Evolutionary conservation across 2,113 vertebrate genomes (phyloP).

Genomic region (Microcebus lehilahytsara): DNA sequence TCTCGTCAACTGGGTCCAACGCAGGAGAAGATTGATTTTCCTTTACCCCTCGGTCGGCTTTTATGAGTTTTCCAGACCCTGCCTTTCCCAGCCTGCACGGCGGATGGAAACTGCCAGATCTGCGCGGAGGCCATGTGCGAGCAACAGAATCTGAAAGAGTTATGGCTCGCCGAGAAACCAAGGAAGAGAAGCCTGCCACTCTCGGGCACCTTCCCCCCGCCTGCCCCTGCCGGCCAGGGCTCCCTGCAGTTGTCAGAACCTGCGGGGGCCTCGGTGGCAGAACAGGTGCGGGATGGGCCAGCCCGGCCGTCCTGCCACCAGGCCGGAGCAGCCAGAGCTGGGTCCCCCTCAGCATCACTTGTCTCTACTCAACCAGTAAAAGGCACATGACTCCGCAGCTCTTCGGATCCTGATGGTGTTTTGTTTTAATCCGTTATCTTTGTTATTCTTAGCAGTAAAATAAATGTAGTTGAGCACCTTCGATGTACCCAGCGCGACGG

Average conservation of each 20-base stretch:
- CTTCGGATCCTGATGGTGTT: neutral
- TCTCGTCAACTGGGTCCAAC: conserved; percentile 75
- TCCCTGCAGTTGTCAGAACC: neutral
- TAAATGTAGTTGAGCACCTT: neutral
- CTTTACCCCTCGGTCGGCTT: conserved; percentile 67
- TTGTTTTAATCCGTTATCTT: neutral
- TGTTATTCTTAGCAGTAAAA: neutral
- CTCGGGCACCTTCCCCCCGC: neutral
- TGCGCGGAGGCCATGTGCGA: conserved; percentile 63
- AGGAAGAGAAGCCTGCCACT: neutral
- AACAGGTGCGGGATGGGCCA: neutral
- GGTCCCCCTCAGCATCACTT: neutral
- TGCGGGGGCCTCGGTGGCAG: neutral
- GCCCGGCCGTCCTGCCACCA: neutral
- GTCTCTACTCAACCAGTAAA: neutral
- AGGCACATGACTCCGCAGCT: neutral
- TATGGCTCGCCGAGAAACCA: conserved; percentile 60
- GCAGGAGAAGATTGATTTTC: conserved; percentile 78
- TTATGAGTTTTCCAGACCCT: conserved; percentile 79
- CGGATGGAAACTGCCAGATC: conserved; percentile 61
- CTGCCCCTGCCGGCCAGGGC: neutral
- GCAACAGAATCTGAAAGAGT: conserved; percentile 70
- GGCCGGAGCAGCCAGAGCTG: rapidly evolving
- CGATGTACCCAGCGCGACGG: neutral
- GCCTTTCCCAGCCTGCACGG: conserved; percentile 45